Evolutionary conservation across 2,888 invertebrate species (phyloP), one percentile per base, ranked within the genome.

Genomic region (Drosophila demipolita): DNA sequence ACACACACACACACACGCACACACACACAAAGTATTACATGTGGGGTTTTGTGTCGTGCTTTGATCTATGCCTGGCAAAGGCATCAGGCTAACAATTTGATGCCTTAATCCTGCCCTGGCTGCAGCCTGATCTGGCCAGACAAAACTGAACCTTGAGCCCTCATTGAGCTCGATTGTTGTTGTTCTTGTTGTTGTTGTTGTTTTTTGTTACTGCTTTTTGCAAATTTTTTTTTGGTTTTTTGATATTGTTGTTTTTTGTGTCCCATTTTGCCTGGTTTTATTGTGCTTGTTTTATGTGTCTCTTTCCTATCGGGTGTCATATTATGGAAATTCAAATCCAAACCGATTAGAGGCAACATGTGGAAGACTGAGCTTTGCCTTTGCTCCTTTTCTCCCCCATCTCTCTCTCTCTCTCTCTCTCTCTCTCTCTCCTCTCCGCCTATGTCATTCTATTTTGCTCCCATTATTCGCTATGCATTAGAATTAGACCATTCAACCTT

Each of bases 281-380:
- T 26, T 26, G 40, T 36, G 49, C 36, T 33, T 66, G 33, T 42
- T 38, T 53, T 52, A 55, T 40, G 58, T 49, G 35, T 49, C 33
- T 54, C 69, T 32, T 63, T 67, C 69, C 64, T 59, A 71, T 73
- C 78, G 81, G 75, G 81, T 85, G 82, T 83, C 80, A 71, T 85
- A 77, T 88, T 90, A 90, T 90, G 90, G 90, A 89, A 89, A 89
- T 89, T 83, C 88, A 75, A 78, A 83, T 88, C 82, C 78, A 74
- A 75, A 82, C 73, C 86, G 86, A 89, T 90, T 88, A 85, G 78
- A 80, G 73, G 81, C 83, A 83, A 81, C 83, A 88, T 88, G 86
- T 86, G 88, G 73, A 82, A 75, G 74, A 79, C 79, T 78, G 75
- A 73, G 67, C 70, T 75, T 73, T 45, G 38, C 42, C 53, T 8